Conservation (phyloP, 2,113 vertebrate genomes). For the Bos taurus region ARS-UCD2.0 NC_037336.1:39536501-39537000, state of each 20-base stretch:
- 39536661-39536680: background rate
- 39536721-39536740: background rate
- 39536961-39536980: background rate
- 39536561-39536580: background rate
- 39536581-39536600: background rate
- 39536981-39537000: background rate
- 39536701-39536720: background rate
- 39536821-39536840: background rate
- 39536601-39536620: background rate
- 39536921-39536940: background rate
- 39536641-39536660: background rate
- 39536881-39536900: background rate
- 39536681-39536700: background rate
- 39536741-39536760: background rate
- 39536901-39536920: background rate
- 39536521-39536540: conserved; percentile 16
- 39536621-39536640: background rate
- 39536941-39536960: background rate
- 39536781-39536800: background rate
- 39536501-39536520: background rate
- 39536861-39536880: background rate
- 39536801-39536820: background rate
- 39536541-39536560: conserved; percentile 6
- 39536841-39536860: background rate
- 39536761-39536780: background rate